Base-by-base conservation (phyloP, 2,113 vertebrate species). In the Emydura subglobosa region DNA sequence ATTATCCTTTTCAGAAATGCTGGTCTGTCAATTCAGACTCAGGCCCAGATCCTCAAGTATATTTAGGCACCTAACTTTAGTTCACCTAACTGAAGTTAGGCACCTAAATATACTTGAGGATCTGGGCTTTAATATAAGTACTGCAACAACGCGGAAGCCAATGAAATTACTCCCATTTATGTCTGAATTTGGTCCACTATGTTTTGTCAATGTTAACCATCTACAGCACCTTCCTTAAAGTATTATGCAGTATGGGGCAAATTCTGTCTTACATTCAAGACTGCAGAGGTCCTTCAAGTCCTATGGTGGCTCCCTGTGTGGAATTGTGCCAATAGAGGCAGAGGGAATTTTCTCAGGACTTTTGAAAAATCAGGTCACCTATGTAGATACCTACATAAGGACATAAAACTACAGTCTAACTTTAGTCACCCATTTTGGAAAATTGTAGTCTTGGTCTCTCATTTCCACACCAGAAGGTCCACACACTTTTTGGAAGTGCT, bases 391-490 rank as follows among this genome's bases (percentile, higher is more conserved):
- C 5, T 65, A 76, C 6, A 2, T 34, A 76, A 44, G 72, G 34
- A 12, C 0, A 12, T 2, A 65, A 85, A 3, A 65, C 2, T 55
- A 0, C 6, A 25, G 5, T 39, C 27, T 87, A 57, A 42, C 51
- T 55, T 65, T 57, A 74, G 27, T 81, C 0, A 51, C 44, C 13
- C 61, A 2, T 81, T 87, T 6, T 61, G 65, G 50, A 91, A 85
- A 83, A 95, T 17, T 51, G 5, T 8, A 8, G 5, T 51, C 4
- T 5, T 22, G 2, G 7, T 91, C 8, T 24, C 19, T 39, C 9
- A 39, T 72, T 55, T 9, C 22, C 29, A n/a, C 9, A 22, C 6
- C 8, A 72, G 19, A 39, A 22, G 4, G 82, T 81, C 21, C 57
- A 50, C 4, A n/a, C 1, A 0, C 29, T 49, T 72, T 27, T 17